Evolutionary conservation across 2,113 vertebrate species (phyloP).

Genomic region (Syrrhaptes paradoxus): DNA sequence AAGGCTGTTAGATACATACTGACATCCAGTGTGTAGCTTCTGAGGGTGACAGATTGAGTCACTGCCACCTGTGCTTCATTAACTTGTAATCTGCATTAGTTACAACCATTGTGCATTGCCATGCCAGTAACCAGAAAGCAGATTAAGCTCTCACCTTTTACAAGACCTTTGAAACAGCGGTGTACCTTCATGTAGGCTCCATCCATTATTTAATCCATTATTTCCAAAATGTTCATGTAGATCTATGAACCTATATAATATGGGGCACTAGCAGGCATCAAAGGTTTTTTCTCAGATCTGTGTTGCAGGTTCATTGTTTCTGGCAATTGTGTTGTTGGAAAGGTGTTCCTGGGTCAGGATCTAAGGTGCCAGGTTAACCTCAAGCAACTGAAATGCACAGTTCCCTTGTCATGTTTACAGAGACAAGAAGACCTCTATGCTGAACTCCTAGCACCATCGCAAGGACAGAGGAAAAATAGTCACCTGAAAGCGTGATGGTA

Average conservation of each 20-base stretch:
- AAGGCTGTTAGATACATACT: not conserved
- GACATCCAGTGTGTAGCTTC: not conserved
- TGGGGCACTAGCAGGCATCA: not conserved
- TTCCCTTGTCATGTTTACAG: fast-evolving
- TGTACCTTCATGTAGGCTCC: not conserved
- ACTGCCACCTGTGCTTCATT: not conserved
- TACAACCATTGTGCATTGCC: not conserved
- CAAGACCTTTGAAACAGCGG: not conserved
- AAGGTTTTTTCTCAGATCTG: not conserved
- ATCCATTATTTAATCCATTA: not conserved
- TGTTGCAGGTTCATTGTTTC: fast-evolving
- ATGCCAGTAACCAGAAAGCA: not conserved
- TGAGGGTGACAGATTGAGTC: not conserved
- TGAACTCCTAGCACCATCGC: not conserved
- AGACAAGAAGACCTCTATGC: not conserved
- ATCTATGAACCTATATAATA: not conserved
- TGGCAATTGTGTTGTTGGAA: not conserved
- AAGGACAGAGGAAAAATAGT: not conserved
- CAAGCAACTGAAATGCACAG: fast-evolving
- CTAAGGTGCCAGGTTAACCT: not conserved
- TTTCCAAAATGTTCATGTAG: not conserved
- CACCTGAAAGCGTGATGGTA: not conserved
- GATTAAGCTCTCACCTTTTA: not conserved
- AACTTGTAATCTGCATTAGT: not conserved
- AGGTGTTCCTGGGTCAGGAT: not conserved